These are phyloP conservation scores for Oreochromis grahami DNA, from an alignment of 2,797 vertebrate genomes.

Conservation along the genomic window DNA sequence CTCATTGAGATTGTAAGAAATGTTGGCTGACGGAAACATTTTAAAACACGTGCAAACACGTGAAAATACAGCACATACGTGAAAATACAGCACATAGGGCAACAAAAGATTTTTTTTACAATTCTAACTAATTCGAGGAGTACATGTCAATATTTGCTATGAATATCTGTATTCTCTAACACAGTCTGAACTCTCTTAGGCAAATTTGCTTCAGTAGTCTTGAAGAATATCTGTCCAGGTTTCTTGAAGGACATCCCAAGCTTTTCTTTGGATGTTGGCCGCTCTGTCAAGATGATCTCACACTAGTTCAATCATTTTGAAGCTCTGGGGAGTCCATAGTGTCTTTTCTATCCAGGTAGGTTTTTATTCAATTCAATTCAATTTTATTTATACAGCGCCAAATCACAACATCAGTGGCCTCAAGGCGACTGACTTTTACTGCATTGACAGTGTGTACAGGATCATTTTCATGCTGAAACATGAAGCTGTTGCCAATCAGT, in stretches of 20 bases:
- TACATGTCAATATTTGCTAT: neutral
- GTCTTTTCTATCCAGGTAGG: neutral
- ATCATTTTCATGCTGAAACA: neutral
- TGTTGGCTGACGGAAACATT: neutral
- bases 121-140: neutral
- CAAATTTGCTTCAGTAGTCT: neutral
- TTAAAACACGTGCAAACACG: neutral
- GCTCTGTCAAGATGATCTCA: neutral
- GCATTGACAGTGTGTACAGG: neutral
- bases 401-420: neutral
- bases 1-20: neutral
- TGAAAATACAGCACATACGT: neutral
- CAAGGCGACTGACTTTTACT: neutral
- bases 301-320: neutral
- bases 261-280: neutral
- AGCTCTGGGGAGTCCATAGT: neutral
- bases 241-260: neutral
- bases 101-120: neutral
- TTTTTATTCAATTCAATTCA: neutral
- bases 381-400: neutral
- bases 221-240: neutral
- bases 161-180: neutral
- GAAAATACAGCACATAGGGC: neutral
- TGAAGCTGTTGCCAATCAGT: neutral
- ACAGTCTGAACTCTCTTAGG: neutral